These are phyloP conservation scores for Ceratosolen fusciceps DNA, from an alignment of 1,140 invertebrate species.

Conservation along the genomic window DNA sequence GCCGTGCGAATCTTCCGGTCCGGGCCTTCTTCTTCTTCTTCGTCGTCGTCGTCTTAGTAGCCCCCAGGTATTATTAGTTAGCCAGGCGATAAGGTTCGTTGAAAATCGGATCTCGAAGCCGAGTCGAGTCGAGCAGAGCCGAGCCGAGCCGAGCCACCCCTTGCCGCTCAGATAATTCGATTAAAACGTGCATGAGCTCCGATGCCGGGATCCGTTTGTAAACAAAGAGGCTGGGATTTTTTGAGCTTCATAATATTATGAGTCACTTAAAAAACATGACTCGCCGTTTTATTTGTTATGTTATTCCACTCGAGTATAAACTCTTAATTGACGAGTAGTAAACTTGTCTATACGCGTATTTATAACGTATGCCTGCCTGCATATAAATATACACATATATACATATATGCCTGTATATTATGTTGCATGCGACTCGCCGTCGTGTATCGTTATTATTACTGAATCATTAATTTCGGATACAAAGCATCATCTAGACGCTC, in stretches of 20 bases:
- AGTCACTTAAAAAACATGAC: constrained; percentile 12
- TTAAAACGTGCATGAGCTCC: background rate
- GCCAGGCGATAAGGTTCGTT: too few relatives aligned
- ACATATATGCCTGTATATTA: constrained; percentile 6
- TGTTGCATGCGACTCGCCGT: too few relatives aligned
- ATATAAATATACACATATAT: background rate
- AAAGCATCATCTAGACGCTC: background rate
- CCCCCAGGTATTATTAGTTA: too few relatives aligned
- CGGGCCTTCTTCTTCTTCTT: too few relatives aligned
- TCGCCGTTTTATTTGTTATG: constrained; percentile 10
- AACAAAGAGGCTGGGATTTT: constrained; percentile 4
- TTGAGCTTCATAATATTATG: background rate
- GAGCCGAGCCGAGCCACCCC: too few relatives aligned
- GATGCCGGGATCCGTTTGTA: background rate
- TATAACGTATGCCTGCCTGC: background rate
- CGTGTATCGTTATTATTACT: background rate
- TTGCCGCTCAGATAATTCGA: background rate
- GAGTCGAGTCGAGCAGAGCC: too few relatives aligned
- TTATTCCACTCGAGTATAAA: constrained; percentile 1
- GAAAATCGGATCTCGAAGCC: too few relatives aligned
- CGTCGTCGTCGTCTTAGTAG: too few relatives aligned
- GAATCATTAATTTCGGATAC: background rate
- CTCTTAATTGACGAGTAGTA: background rate
- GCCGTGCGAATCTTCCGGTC: too few relatives aligned
- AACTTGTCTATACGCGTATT: background rate